Conservation (phyloP, 2,113 vertebrate species). For the Brachyhypopomus gauderio region DNA sequence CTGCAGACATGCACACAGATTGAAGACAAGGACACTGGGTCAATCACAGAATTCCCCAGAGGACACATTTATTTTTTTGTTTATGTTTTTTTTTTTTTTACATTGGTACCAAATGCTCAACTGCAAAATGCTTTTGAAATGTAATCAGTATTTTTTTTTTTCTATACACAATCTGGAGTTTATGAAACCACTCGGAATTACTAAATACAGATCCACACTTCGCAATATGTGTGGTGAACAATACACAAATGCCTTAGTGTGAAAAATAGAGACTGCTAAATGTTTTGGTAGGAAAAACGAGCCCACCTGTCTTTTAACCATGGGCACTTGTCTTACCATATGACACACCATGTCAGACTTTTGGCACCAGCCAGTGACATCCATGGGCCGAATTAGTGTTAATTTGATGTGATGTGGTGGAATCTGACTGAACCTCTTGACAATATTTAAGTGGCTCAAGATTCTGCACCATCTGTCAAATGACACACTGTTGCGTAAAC, state of each 20-base stretch:
- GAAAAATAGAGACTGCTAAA: neutral
- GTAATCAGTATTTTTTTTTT: neutral
- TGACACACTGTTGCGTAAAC: slow-evolving; percentile 22
- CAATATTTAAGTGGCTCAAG: slow-evolving; percentile 22
- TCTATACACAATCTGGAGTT: neutral
- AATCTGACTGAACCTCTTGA: slow-evolving; percentile 10
- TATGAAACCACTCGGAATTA: neutral
- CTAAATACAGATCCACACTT: neutral
- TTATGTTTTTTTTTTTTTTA: too few relatives aligned
- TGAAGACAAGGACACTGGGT: neutral
- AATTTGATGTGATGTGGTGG: slow-evolving; percentile 1
- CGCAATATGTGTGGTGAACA: neutral
- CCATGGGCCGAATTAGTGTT: neutral
- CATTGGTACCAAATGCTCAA: too few relatives aligned
- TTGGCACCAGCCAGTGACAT: slow-evolving; percentile 1
- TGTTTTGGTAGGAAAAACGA: too few relatives aligned
- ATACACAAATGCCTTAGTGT: neutral
- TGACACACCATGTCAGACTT: slow-evolving; percentile 5
- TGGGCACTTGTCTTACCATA: neutral
- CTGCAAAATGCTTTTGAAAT: neutral
- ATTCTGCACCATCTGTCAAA: slow-evolving; percentile 25
- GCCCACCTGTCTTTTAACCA: neutral
- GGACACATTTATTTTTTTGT: too few relatives aligned
- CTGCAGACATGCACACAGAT: neutral
- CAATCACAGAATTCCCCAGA: too few relatives aligned